Evolutionary conservation across 2,888 invertebrate species (phyloP).

Genomic region (Rotaria socialis): DNA sequence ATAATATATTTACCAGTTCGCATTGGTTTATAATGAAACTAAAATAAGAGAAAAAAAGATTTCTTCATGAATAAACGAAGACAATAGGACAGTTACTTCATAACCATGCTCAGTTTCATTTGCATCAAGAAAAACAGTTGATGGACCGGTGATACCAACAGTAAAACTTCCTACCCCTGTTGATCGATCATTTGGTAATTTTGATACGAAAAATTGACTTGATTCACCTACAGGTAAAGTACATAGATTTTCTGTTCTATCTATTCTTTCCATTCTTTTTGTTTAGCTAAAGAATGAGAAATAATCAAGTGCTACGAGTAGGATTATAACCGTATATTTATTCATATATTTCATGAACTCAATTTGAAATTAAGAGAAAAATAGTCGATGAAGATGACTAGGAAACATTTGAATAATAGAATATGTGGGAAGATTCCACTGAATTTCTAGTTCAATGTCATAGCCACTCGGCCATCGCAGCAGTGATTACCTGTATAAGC

Average conservation of each 20-base stretch:
- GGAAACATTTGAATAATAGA: too few species aligned
- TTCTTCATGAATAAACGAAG: too few species aligned
- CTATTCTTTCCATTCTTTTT: not conserved
- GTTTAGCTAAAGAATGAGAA: too few species aligned
- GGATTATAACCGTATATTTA: constrained; percentile 64
- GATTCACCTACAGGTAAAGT: not conserved
- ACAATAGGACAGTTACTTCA: not conserved
- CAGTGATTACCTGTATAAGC: not conserved
- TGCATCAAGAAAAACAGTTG: not conserved
- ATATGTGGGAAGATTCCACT: constrained; percentile 67
- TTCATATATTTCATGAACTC: too few species aligned
- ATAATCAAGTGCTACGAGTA: constrained; percentile 59
- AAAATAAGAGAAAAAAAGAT: not conserved
- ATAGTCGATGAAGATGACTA: too few species aligned
- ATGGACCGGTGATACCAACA: constrained; percentile 29
- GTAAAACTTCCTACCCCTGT: not conserved
- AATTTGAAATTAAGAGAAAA: too few species aligned
- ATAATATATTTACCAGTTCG: not conserved
- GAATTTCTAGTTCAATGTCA: constrained; percentile 66
- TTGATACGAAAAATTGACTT: constrained; percentile 31
- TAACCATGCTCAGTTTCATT: constrained; percentile 27
- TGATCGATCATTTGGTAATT: not conserved
- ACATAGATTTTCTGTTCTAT: not conserved
- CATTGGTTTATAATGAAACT: constrained; percentile 24
- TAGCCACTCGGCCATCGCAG: constrained; percentile 45